Evolutionary conservation across 2,113 vertebrate genomes (phyloP).

Genomic region (Nesogale talazaci): DNA sequence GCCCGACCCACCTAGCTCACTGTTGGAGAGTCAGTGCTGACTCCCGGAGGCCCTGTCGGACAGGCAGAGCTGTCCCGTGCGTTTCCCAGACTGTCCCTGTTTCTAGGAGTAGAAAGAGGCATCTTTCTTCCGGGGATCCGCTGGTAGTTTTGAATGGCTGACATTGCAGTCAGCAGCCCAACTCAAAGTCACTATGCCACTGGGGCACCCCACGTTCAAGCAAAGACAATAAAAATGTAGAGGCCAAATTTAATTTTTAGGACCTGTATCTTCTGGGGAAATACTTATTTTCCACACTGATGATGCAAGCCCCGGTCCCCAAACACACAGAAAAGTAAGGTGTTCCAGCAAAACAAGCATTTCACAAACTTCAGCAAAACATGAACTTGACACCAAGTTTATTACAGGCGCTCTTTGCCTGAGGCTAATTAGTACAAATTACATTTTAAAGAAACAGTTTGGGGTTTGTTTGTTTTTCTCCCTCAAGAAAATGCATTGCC

Average conservation of each 20-base stretch:
- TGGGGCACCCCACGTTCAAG: not conserved
- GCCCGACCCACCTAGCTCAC: too few relatives aligned
- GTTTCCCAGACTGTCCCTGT: too few relatives aligned
- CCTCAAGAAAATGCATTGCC: constrained; percentile 62
- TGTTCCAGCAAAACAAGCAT: constrained; percentile 30
- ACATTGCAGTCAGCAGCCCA: too few relatives aligned
- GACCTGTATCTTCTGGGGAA: constrained; percentile 54
- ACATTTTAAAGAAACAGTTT: constrained; percentile 47
- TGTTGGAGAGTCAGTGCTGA: too few relatives aligned
- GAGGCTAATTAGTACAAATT: constrained; percentile 66
- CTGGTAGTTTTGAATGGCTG: too few relatives aligned
- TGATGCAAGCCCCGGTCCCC: not conserved
- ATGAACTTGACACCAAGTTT: constrained; percentile 65
- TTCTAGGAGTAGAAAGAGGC: too few relatives aligned
- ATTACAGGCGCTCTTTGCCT: constrained; percentile 63
- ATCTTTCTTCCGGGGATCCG: too few relatives aligned
- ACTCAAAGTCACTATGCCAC: too few relatives aligned
- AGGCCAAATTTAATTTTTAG: not conserved
- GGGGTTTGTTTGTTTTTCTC: constrained; percentile 21
- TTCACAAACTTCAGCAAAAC: constrained; percentile 65
- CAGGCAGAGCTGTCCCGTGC: too few relatives aligned
- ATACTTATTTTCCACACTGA: not conserved
- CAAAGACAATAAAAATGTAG: not conserved
- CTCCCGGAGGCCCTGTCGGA: too few relatives aligned
- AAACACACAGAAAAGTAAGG: not conserved